These are phyloP conservation scores for Trematocara macrostoma DNA, from an alignment of 2,113 vertebrate genomes.

Conservation along the genomic window DNA sequence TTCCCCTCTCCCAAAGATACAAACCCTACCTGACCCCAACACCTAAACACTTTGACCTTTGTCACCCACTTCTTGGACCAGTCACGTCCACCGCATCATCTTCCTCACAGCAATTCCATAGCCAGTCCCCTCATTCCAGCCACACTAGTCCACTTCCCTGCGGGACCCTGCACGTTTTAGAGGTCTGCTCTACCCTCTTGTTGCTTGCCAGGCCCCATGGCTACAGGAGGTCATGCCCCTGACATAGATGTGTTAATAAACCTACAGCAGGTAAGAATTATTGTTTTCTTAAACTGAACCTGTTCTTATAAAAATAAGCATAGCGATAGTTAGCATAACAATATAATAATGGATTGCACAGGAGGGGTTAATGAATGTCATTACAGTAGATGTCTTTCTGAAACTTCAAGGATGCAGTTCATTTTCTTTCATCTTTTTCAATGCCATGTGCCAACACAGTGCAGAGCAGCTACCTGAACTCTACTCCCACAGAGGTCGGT, in stretches of 20 bases:
- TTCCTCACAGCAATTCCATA: not conserved
- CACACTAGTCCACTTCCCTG: not conserved
- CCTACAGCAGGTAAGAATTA: constrained; percentile 76
- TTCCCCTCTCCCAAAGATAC: not conserved
- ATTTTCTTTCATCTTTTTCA: not conserved
- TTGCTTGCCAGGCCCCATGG: constrained; percentile 78
- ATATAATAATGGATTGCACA: not conserved
- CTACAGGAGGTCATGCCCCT: constrained; percentile 81
- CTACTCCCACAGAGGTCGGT: not conserved
- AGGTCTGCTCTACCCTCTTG: not conserved
- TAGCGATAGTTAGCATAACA: not conserved
- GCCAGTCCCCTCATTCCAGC: not conserved
- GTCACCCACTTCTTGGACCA: not conserved
- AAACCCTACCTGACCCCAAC: not conserved
- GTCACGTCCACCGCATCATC: not conserved
- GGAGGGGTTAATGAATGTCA: not conserved
- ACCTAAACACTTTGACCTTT: not conserved
- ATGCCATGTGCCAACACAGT: not conserved
- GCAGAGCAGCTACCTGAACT: too few species aligned
- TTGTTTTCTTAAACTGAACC: not conserved
- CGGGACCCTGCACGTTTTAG: not conserved
- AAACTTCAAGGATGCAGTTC: not conserved
- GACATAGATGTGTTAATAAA: constrained; percentile 78
- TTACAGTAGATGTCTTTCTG: not conserved
- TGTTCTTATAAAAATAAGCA: not conserved